Conservation (phyloP, 2,888 invertebrate species). For the Clistopyga incitator region DNA sequence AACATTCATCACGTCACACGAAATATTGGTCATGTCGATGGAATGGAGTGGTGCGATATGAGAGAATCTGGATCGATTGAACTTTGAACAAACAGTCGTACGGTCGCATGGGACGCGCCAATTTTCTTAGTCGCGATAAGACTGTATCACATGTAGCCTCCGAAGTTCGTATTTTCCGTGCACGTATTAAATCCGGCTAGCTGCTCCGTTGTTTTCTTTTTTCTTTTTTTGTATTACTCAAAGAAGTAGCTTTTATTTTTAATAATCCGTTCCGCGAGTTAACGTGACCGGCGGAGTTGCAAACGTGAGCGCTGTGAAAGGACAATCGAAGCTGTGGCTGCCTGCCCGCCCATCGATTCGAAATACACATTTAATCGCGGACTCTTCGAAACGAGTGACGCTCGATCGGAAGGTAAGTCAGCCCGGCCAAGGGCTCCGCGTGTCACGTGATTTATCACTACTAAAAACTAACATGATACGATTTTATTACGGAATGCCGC, state of each 20-base stretch:
- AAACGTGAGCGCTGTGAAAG: conserved; percentile 37
- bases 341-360: conserved; percentile 29
- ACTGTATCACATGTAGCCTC: conserved; percentile 58
- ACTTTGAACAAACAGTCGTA: conserved; percentile 75
- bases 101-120: conserved; percentile 59
- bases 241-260: not conserved
- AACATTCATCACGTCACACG: conserved; percentile 60
- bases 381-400: conserved; percentile 55
- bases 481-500: not conserved
- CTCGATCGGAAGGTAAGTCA: conserved; percentile 61
- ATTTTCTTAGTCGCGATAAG: conserved; percentile 63
- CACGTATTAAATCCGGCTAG: conserved; percentile 31
- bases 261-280: conserved; percentile 36
- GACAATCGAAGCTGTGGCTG: conserved; percentile 12
- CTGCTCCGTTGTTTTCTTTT: conserved; percentile 34
- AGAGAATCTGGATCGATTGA: conserved; percentile 76
- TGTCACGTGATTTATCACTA: conserved; percentile 51
- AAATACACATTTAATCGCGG: conserved; percentile 22
- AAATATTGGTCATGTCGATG: conserved; percentile 65
- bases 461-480: conserved; percentile 32
- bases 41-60: conserved; percentile 75
- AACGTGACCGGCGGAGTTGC: conserved; percentile 52
- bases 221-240: too few relatives aligned
- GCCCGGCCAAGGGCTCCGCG: conserved; percentile 37
- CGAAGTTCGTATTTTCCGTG: conserved; percentile 45